Base-by-base conservation (phyloP, 1,140 invertebrate species). In the Cherax quadricarinatus region DNA sequence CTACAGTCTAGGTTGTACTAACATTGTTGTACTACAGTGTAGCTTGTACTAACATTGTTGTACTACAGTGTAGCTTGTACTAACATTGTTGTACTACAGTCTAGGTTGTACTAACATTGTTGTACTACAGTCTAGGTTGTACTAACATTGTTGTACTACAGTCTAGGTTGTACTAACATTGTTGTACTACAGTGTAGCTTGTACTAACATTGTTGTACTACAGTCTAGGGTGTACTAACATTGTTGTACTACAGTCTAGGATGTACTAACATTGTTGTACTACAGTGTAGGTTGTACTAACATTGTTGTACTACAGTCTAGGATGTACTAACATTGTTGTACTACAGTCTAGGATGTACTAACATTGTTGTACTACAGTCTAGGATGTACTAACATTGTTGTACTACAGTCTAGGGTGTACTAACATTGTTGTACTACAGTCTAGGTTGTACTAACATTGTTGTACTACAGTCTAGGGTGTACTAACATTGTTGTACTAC, bases 211-310 rank as follows among this genome's bases (percentile, higher is more conserved):
- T 80, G 12, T 75, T 21, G 14, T 89, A 73, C 92, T 95, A 98
- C 96, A 94, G 93, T 70, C 70, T 53, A 88, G 83, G 30, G 84
- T 99, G n/a, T 99, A 99, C 95, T n/a, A n/a, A n/a, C n/a, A n/a
- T n/a, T n/a, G n/a, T n/a, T n/a, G n/a, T n/a, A n/a, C n/a, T n/a
- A n/a, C n/a, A n/a, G n/a, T n/a, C n/a, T n/a, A n/a, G 2, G 30
- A 2, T 41, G 30, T 41, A 41, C 30, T 41, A 41, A 41, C 30
- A 41, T 41, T 41, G 30, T 41, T 41, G 30, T 41, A 41, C 30
- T 41, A 41, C 30, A 41, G n/a, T 41, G 0, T 41, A 41, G 30
- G 30, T 0, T 41, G 30, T 41, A 41, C 30, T 41, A 41, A 41
- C 30, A 41, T 41, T 41, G 30, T 41, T 41, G 30, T 41, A 41